Percentiles rank a stretch among this genome's conserved stretches.
Evolutionary conservation across 2,888 invertebrate genomes (phyloP).

Genomic region (Erpobdella octoculata): DNA sequence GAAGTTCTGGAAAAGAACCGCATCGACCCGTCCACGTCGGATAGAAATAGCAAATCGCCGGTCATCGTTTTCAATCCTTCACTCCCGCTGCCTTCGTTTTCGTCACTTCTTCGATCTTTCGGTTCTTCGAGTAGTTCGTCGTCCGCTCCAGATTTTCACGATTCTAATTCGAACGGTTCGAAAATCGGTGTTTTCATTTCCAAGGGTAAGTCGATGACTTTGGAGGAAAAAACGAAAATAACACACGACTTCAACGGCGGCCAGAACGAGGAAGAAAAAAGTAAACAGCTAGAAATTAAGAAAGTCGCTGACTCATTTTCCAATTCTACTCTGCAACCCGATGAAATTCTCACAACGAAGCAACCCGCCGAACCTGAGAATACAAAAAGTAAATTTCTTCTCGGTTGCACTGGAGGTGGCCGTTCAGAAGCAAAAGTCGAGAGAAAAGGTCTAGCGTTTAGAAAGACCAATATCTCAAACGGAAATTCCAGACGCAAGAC

Average conservation of each 20-base stretch:
- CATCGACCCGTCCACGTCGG: not conserved
- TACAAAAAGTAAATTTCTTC: not conserved
- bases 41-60: not conserved
- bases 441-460: not conserved
- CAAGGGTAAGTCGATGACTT: conserved; percentile 14
- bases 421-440: no score
- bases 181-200: conserved; percentile 14
- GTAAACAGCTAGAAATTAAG: no score
- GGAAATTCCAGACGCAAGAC: not conserved
- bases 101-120: conserved; percentile 3
- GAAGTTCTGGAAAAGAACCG: not conserved
- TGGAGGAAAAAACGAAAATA: not conserved
- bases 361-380: no score
- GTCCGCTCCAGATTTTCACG: not conserved
- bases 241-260: not conserved
- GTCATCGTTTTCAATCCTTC: conserved; percentile 16
- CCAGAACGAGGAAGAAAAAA: no score
- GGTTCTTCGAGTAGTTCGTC: not conserved
- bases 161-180: not conserved
- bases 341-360: no score
- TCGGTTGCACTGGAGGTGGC: not conserved
- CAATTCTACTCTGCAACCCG: no score
- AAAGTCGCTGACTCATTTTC: no score
- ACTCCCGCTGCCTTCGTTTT: conserved; percentile 11
- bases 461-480: not conserved